phyloP scores from a whole-genome alignment of 2,888 invertebrate genomes.

The Conus canariensis region DNA sequence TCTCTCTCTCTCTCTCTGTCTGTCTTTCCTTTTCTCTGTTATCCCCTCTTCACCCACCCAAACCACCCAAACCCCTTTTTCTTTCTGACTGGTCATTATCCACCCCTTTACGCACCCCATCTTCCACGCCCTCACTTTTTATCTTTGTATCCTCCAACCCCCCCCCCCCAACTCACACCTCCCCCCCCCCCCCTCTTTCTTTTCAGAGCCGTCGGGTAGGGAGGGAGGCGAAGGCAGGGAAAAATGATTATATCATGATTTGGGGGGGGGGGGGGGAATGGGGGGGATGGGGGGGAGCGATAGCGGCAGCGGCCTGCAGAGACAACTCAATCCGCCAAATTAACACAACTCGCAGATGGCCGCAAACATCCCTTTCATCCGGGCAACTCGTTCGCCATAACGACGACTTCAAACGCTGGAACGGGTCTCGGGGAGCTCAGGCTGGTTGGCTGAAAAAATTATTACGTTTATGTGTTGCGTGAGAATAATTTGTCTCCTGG shows the following conservation, averaged over 20 bases:
- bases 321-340: constrained; percentile 31
- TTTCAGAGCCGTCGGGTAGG: neutral
- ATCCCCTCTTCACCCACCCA: too few species aligned
- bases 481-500: constrained; percentile 44
- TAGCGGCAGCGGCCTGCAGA: neutral
- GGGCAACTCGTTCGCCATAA: constrained; percentile 28
- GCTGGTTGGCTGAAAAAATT: constrained; percentile 36
- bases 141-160: too few species aligned
- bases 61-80: too few species aligned
- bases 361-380: constrained; percentile 40
- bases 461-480: constrained; percentile 45
- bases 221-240: neutral
- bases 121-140: too few species aligned
- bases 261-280: neutral
- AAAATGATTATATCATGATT: constrained; percentile 43
- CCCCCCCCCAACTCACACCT: rapidly evolving
- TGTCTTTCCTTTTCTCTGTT: too few species aligned
- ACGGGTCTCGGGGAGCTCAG: constrained; percentile 1
- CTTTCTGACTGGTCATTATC: too few species aligned
- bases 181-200: too few species aligned
- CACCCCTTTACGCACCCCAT: too few species aligned
- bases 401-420: constrained; percentile 43
- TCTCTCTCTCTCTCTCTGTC: too few species aligned
- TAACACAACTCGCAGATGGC: constrained; percentile 42
- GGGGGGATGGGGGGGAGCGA: neutral